Evolutionary conservation across 1,140 invertebrate genomes (phyloP), one percentile per base, ranked within the genome.

Genomic region (Protaetia brevitarsis): DNA sequence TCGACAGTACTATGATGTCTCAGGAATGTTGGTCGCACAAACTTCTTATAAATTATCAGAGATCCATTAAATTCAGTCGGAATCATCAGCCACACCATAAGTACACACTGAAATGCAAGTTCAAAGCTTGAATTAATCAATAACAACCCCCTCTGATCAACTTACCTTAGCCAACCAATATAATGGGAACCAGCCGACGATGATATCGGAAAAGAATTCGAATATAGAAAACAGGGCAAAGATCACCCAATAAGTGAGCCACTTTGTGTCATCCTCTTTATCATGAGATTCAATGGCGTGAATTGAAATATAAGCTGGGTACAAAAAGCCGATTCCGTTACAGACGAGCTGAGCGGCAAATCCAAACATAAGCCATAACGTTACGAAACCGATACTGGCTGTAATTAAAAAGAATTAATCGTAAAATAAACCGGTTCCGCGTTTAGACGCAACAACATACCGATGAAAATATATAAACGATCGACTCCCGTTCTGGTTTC

Each of bases 151-250:
- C 19, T 16, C 3, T 30, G 27, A 28, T 13, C 68, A 76, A 79
- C n/a, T n/a, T 81, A 98, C 96, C 90, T 99, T 99, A 11, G 92
- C 81, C n/a, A 99, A 85, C 94, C 95, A 99, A 79, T 99, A 99
- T 69, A 99, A 88, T 21, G 97, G 97, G 74, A 99, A 95, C 90
- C 96, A 94, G 64, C 89, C 88, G 3, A 95, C 87, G 68, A 99
- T 87, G 62, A 92, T 83, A 74, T 96, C 91, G 0, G 95, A 91
- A 76, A 99, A 98, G 80, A 92, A 97, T 81, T 99, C 98, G 31
- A 95, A 76, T 29, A 98, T 83, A 10, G 92, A 92, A 79, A 99
- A 96, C 28, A 91, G 82, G 28, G 95, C 93, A 83, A 94, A 99
- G 0, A 98, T 94, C 2, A 97, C 95, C 97, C 96, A 99, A 78